Conservation (phyloP, 2,797 vertebrate species). For the Microchirus variegatus region DNA sequence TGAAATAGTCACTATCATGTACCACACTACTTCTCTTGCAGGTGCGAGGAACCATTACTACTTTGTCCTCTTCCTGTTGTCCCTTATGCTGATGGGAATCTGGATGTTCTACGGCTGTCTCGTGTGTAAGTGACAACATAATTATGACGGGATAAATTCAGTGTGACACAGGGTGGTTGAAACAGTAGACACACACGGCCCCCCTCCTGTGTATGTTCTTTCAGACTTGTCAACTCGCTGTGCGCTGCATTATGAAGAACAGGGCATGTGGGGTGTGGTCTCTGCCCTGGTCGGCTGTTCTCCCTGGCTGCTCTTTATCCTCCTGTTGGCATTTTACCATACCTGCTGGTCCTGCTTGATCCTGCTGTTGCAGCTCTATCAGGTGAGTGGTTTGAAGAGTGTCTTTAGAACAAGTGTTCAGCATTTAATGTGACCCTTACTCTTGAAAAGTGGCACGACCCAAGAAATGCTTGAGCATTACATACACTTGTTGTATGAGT, state of each 20-base stretch:
- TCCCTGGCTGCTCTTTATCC: slow-evolving; percentile 90
- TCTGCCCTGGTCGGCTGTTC: slow-evolving; percentile 84
- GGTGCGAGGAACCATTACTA: slow-evolving; percentile 92
- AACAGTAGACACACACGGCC: background rate
- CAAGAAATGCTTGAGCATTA: too few relatives aligned
- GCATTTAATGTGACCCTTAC: too few relatives aligned
- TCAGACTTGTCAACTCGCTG: slow-evolving; percentile 91
- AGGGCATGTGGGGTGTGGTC: slow-evolving; percentile 83
- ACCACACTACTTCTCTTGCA: slow-evolving; percentile 48
- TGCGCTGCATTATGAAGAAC: slow-evolving; percentile 73
- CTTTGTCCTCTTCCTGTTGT: slow-evolving; percentile 88
- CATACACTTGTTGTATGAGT: too few relatives aligned
- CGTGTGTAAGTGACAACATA: slow-evolving; percentile 82
- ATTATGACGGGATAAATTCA: background rate
- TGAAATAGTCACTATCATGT: background rate
- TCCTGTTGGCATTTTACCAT: slow-evolving; percentile 84
- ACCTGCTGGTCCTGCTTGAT: slow-evolving; percentile 83
- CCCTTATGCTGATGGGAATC: slow-evolving; percentile 76
- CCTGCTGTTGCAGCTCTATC: slow-evolving; percentile 89
- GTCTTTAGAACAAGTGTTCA: too few relatives aligned
- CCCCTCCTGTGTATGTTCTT: background rate
- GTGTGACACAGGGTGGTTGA: background rate
- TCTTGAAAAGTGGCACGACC: too few relatives aligned
- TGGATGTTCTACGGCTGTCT: slow-evolving; percentile 88
- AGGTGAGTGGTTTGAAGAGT: slow-evolving; percentile 65